Percentiles rank a stretch among this genome's conserved stretches.
Conservation (phyloP, 2,888 invertebrate species). For the Cerastoderma edule region DNA sequence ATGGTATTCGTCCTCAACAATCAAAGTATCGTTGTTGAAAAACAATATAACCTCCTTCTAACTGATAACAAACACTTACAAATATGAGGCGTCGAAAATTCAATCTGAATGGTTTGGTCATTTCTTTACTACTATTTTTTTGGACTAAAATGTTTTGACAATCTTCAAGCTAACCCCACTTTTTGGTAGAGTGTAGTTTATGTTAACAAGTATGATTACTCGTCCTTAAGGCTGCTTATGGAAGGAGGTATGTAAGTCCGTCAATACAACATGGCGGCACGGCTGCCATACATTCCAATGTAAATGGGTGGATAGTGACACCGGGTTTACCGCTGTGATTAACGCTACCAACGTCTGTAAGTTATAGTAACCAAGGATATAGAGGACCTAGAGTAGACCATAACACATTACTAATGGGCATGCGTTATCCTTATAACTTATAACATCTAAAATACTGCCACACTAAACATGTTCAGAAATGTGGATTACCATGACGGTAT, state of each 20-base stretch:
- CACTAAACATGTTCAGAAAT: no score
- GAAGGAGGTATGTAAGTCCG: slow-evolving; percentile 40
- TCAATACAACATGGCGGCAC: slow-evolving; percentile 52
- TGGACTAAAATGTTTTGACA: neutral
- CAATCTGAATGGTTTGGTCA: neutral
- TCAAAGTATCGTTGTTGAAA: no score
- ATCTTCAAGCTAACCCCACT: no score
- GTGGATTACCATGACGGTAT: no score
- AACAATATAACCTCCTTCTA: no score
- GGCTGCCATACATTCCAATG: slow-evolving; percentile 52
- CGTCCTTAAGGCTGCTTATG: slow-evolving; percentile 41
- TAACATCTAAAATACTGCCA: no score
- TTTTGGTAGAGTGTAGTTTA: no score
- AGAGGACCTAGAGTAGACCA: neutral
- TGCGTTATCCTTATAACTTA: no score
- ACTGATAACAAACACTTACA: neutral
- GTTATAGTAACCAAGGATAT: neutral
- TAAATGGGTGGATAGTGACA: slow-evolving; percentile 48
- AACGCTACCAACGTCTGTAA: slow-evolving; percentile 59
- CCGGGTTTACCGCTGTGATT: slow-evolving; percentile 38
- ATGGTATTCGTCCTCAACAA: no score
- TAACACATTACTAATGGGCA: no score
- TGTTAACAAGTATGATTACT: no score
- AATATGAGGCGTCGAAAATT: neutral
- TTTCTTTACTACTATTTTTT: neutral